phyloP scores from a whole-genome alignment of 2,888 invertebrate species.

The Diachrysia chrysitis region DNA sequence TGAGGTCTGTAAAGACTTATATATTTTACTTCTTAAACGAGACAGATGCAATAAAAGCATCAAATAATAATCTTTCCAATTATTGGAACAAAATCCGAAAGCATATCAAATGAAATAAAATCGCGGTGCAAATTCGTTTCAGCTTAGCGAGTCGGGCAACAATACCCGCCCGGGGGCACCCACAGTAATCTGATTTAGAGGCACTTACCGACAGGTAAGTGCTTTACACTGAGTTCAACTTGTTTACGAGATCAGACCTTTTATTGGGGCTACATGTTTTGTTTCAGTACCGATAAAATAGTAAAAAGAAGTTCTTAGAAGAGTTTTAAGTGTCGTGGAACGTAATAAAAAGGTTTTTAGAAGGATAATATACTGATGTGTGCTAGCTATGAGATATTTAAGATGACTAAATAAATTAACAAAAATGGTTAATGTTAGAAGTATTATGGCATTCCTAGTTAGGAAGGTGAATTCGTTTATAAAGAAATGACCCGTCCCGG shows the following conservation, averaged over 20 bases:
- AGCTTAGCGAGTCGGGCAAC: conserved; percentile 56
- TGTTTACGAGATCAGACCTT: conserved; percentile 59
- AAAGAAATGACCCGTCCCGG: too few species aligned
- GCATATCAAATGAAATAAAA: conserved; percentile 23
- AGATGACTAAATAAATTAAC: too few species aligned
- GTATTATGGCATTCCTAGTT: too few species aligned
- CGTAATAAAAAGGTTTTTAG: background rate
- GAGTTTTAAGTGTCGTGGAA: background rate
- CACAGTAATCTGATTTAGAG: conserved; percentile 80
- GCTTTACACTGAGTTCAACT: conserved; percentile 74
- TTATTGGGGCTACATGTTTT: conserved; percentile 49
- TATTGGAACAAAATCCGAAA: background rate
- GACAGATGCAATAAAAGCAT: background rate
- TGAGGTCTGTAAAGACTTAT: too few species aligned
- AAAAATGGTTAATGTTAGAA: too few species aligned
- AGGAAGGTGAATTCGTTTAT: too few species aligned
- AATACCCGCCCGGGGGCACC: conserved; percentile 48
- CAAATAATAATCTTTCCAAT: background rate
- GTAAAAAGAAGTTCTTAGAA: conserved; percentile 14
- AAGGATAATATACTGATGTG: too few species aligned
- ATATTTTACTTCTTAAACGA: too few species aligned
- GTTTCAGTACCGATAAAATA: conserved; percentile 33
- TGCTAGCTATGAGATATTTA: too few species aligned
- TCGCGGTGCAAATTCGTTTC: conserved; percentile 52
- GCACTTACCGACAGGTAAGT: conserved; percentile 82